Base-by-base conservation (phyloP, 2,113 vertebrate genomes). In the Mesoclemmys tuberculata region DNA sequence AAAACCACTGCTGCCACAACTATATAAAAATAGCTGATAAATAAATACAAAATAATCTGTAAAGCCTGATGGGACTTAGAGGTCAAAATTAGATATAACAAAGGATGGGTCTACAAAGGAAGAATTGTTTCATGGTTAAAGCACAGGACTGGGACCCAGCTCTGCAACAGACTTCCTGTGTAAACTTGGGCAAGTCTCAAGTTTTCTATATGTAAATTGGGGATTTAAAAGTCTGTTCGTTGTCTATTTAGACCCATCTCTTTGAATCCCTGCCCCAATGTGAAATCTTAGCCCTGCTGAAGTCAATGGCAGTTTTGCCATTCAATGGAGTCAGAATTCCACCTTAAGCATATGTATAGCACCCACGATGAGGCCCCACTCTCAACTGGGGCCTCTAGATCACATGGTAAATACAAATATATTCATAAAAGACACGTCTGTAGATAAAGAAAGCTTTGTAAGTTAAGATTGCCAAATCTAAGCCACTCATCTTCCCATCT, bases 31-130 rank as follows among this genome's bases (percentile, higher is more conserved):
- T 58, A 83, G 77, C 35, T 75, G 54, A 71, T 71, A 79, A 88
- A 85, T 68, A 86, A 88, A 90, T 26, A 87, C 46, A 61, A 58
- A 61, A 84, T 94, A 48, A 48, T 74, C 74, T 35, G 83, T 54
- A 91, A 68, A 93, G 68, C 29, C 46, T 85, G 91, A 82, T 68
- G n/a, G 35, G 68, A 87, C 82, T 68, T 46, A 27, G 3, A 48
- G 84, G 74, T 35, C 49, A 87, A 84, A 87, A 68, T 29, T 1
- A 35, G 54, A 71, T 82, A 85, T 58, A 85, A 82, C 82, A 22
- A 80, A 75, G 81, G n/a, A 14, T 19, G 38, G 38, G 52, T 5
- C 6, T 31, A 16, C 48, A 38, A 78, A 82, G 35, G 46, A 79
- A 75, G 90, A 38, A 61, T 35, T 74, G 19, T 74, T 74, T 74